phyloP scores from a whole-genome alignment of 2,113 vertebrate species.

The Rhinoderma darwinii region DNA sequence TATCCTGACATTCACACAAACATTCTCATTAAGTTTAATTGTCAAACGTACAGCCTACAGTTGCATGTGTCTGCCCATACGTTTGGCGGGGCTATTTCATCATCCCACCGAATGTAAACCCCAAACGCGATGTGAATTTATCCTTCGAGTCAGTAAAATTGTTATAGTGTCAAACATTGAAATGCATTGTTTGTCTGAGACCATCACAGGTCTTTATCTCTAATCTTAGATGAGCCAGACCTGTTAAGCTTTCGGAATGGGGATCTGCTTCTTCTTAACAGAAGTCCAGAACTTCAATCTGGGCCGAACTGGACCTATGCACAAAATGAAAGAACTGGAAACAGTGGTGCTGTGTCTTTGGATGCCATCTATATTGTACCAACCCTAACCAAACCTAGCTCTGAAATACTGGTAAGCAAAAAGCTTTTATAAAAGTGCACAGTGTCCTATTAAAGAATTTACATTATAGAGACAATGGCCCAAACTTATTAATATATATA shows the following conservation, averaged over 20 bases:
- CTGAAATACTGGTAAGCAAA: constrained; percentile 84
- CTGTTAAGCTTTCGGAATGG: constrained; percentile 88
- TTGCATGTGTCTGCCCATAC: neutral
- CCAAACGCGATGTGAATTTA: no score
- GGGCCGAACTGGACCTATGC: constrained; percentile 82
- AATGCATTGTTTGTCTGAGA: neutral
- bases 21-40: no score
- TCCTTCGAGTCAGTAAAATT: no score
- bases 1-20: no score
- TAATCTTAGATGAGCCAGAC: constrained; percentile 77
- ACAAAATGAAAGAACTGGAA: constrained; percentile 79
- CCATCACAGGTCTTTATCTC: neutral
- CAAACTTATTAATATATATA: neutral
- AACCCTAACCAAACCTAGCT: constrained; percentile 83
- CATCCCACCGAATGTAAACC: neutral
- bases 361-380: constrained; percentile 83
- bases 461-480: neutral
- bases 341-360: constrained; percentile 78
- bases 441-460: no score
- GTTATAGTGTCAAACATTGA: neutral
- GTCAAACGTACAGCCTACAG: neutral
- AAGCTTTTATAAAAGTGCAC: neutral
- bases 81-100: neutral
- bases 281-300: constrained; percentile 75
- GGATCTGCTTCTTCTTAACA: constrained; percentile 83